Percentiles rank a stretch among this genome's conserved stretches.
phyloP scores from a whole-genome alignment of 1,140 invertebrate genomes.

The Pinna nobilis region DNA sequence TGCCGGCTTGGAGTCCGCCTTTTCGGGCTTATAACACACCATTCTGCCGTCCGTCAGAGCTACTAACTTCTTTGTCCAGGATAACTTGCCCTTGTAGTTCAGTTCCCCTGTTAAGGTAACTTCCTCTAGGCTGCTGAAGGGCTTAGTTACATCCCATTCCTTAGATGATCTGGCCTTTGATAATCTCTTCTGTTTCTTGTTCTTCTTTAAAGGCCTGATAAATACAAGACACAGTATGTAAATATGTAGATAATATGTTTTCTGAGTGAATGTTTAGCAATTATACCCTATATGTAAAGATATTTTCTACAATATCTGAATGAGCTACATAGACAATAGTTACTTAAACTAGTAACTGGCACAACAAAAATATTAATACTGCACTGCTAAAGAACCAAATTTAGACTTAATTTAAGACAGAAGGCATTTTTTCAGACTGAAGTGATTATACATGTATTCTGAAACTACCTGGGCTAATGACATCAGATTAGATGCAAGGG shows the following conservation, averaged over 20 bases:
- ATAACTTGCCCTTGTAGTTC: slow-evolving; percentile 55
- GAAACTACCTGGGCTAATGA: no score
- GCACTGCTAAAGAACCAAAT: no score
- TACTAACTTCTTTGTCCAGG: slow-evolving; percentile 54
- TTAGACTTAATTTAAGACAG: no score
- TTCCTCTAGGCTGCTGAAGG: slow-evolving; percentile 53
- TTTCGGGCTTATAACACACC: slow-evolving; percentile 62
- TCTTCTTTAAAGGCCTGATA: slow-evolving; percentile 54
- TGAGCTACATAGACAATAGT: not conserved
- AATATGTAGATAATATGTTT: not conserved
- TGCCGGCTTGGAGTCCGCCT: slow-evolving; percentile 45
- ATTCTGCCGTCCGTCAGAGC: slow-evolving; percentile 55
- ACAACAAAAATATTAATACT: no score
- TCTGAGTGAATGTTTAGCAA: not conserved
- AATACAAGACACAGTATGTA: not conserved
- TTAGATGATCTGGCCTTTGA: slow-evolving; percentile 51
- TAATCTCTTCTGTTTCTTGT: slow-evolving; percentile 42
- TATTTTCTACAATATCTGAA: not conserved
- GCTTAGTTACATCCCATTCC: slow-evolving; percentile 56
- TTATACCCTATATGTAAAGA: not conserved
- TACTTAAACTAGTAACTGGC: no score
- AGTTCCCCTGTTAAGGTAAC: slow-evolving; percentile 58
- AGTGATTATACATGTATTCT: no score
- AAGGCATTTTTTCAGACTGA: no score
- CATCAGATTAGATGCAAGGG: no score